Evolutionary conservation across 1,140 invertebrate genomes (phyloP).

Genomic region (Cephus cinctus): DNA sequence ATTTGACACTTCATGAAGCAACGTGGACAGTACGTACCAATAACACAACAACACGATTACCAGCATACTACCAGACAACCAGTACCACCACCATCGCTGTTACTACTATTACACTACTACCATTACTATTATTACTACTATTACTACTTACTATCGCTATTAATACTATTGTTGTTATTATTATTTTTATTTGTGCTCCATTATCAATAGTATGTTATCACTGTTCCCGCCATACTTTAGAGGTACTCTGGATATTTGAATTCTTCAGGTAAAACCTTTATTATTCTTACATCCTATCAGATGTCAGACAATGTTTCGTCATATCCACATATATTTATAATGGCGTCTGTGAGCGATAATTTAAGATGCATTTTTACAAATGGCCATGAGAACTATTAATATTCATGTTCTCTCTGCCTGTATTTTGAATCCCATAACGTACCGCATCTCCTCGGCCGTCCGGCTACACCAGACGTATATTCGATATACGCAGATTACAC

Average conservation of each 20-base stretch:
- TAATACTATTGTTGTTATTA: conserved; percentile 15
- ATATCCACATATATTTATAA: no score
- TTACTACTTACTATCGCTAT: conserved; percentile 21
- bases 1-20: conserved; percentile 23
- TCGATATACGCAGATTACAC: no score
- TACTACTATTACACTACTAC: conserved; percentile 10
- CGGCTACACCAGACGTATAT: conserved; percentile 1
- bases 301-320: no score
- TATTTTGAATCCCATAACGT: conserved; percentile 16
- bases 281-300: no score
- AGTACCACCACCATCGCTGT: conserved; percentile 13
- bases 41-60: conserved; percentile 15
- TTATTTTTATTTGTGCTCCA: conserved; percentile 20
- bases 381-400: no score
- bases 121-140: conserved; percentile 9
- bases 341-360: no score
- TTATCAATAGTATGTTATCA: conserved; percentile 23
- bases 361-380: conserved; percentile 42
- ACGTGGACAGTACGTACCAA: conserved; percentile 27
- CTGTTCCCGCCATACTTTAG: conserved; percentile 16
- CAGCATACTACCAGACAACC: no score
- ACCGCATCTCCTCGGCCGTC: conserved; percentile 28
- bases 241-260: no score
- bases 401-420: conserved; percentile 19
- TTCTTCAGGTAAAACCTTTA: no score